Base-by-base conservation (phyloP, 2,797 vertebrate species). In the Gadopsis bispinosus region DNA sequence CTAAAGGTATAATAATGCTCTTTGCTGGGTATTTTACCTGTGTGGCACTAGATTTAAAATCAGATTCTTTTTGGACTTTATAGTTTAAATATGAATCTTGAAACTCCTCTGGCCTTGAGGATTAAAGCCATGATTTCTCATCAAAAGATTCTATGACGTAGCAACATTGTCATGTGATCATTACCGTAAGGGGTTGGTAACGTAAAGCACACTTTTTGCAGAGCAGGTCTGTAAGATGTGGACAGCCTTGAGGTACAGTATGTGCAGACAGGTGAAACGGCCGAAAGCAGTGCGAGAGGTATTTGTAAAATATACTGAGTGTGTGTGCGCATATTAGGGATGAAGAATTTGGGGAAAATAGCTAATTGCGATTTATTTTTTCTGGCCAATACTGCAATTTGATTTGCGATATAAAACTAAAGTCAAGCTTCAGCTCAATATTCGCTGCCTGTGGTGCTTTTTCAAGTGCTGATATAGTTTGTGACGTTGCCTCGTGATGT, bases 201-300 rank as follows among this genome's bases (percentile, higher is more conserved):
- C 55, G 54, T 47, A 20, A 67, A 35, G 39, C 47, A 11, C 14
- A 39, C 55, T 69, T 13, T 9, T 4, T 7, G 39, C 43, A 19
- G 37, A 43, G 58, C 69, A 59, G 63, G 51, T 75, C 47, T 78
- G 35, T n/a, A 14, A 54, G 48, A 26, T 41, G 13, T 19, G 37
- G 6, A 19, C 16, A 29, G 35, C 39, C 51, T 56, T 5, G 20
- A 41, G 51, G 37, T 39, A 4, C 56, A 37, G n/a, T 26, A 13
- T 43, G 47, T 72, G 69, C 39, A 22, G 53, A 16, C 33, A n/a
- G 51, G 45, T 62, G 12, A 37, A 54, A 29, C 4, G 7, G 29
- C 31, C 2, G 7, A 0, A 2, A 62, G 62, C 62, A 6, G 35
- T 43, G 3, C 22, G 37, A 7, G 48, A 65, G 19, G 2, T 29